A percentile compares a stretch with the other conserved stretches of the same genome.
Conservation (phyloP, 2,888 invertebrate species). For the Temnothorax ravouxi region DNA sequence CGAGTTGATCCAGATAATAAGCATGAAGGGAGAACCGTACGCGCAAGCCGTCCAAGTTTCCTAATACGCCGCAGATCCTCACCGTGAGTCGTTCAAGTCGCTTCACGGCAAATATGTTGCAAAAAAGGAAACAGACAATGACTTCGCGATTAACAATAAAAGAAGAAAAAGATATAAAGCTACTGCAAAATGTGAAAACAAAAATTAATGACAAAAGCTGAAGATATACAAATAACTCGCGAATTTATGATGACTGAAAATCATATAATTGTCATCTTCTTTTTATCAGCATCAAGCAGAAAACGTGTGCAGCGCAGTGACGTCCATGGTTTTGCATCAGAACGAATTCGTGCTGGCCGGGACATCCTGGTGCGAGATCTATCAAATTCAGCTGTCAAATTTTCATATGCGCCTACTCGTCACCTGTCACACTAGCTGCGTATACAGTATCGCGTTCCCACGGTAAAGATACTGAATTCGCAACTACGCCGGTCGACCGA, state of each 20-base stretch:
- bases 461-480: slow-evolving; percentile 88
- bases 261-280: background rate
- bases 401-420: slow-evolving; percentile 91
- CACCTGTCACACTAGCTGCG: slow-evolving; percentile 93
- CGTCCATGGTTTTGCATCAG: slow-evolving; percentile 90
- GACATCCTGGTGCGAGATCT: slow-evolving; percentile 93
- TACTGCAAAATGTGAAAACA: background rate
- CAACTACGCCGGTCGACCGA: slow-evolving; percentile 26
- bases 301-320: slow-evolving; percentile 90
- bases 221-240: background rate
- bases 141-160: background rate
- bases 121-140: background rate
- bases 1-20: slow-evolving; percentile 89
- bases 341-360: slow-evolving; percentile 91
- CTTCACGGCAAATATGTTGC: background rate
- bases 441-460: slow-evolving; percentile 95
- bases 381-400: slow-evolving; percentile 90
- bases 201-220: background rate
- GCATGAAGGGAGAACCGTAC: slow-evolving; percentile 15
- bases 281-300: slow-evolving; percentile 87
- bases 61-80: slow-evolving; percentile 86
- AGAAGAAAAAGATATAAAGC: background rate
- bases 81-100: slow-evolving; percentile 81
- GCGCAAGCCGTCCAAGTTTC: slow-evolving; percentile 66
- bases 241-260: background rate